Evolutionary conservation across 2,113 vertebrate species (phyloP).

Genomic region (Xyliphius kryptos): DNA sequence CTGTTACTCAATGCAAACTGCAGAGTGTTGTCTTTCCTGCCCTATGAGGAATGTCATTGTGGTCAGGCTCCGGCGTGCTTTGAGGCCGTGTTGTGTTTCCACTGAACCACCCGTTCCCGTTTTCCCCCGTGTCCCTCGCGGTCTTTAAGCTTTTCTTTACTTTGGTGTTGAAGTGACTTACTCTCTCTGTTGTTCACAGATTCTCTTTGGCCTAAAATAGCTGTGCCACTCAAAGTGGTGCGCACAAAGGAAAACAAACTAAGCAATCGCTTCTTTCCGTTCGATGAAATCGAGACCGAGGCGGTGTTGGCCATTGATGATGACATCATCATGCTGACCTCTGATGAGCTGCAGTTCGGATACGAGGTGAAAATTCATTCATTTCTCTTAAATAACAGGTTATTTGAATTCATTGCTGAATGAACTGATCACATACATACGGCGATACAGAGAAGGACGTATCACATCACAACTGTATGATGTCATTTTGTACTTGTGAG

Average conservation of each 20-base stretch:
- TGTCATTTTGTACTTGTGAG: too few relatives aligned
- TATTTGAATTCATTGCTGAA: too few relatives aligned
- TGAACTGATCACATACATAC: too few relatives aligned
- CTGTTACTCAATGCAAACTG: conserved; percentile 50
- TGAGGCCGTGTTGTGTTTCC: conserved; percentile 44
- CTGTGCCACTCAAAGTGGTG: conserved; percentile 89
- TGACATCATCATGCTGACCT: conserved; percentile 98
- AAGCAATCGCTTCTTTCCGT: conserved; percentile 98
- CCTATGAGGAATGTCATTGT: conserved; percentile 49
- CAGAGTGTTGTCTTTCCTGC: conserved; percentile 46
- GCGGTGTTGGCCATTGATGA: conserved; percentile 94
- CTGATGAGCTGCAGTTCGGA: conserved; percentile 95
- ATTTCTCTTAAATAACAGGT: too few relatives aligned
- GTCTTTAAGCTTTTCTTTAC: not conserved
- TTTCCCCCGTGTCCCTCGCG: too few relatives aligned
- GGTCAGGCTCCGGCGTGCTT: conserved; percentile 57
- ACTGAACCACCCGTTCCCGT: too few relatives aligned
- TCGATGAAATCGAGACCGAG: conserved; percentile 93
- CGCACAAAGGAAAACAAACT: conserved; percentile 93
- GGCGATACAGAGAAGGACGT: too few relatives aligned
- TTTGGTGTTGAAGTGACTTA: not conserved
- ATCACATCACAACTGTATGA: too few relatives aligned
- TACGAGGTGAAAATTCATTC: conserved; percentile 90
- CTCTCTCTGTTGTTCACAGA: conserved; percentile 56
- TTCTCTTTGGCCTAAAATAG: conserved; percentile 92